Base-by-base conservation (phyloP, 2,797 vertebrate species). In the Neosilurus hyrtlii region DNA sequence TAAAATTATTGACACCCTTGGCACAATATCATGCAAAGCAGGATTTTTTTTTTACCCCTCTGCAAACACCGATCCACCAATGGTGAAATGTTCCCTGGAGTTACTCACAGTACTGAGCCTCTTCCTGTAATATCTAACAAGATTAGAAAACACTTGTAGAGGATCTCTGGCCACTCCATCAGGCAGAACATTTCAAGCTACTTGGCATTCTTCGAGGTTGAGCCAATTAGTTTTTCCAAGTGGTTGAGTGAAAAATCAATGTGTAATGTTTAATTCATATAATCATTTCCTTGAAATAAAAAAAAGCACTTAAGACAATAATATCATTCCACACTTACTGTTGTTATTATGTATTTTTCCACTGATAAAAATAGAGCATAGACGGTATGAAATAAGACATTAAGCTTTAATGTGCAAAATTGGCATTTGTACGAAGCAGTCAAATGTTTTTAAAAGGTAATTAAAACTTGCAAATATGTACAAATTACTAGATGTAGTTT, bases 71-170 rank as follows among this genome's bases (percentile, higher is more conserved):
- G 11, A 2, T 37, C 35, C 35, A 20, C 37, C 35, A 76, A 43
- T 59, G 20, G 18, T 43, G 54, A 61, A 76, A n/a, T 11, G 56
- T 43, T 51, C 43, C n/a, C 43, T 18, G n/a, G 61, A 78, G 75
- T 51, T 59, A 65, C 63, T 78, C 37, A 78, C 37, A 78, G 37
- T 37, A 51, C 15, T 26, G 59, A 63, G 61, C 61, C 43, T 78
- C 43, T 78, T 78, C 43, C 76, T 51, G 76, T 65, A 65, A 78
- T 63, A 59, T 26, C 43, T 78, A 78, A 78, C 76, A 63, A 78
- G 76, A 78, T 78, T 78, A 78, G 61, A 51, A 78, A 51, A 65
- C 74, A 61, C 76, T 78, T 63, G 61, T 78, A 65, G n/a, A 20
- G 61, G 43, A 78, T 78, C 76, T 78, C 65, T 61, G 76, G 51